These are phyloP conservation scores for Cossypha heuglini DNA, from an alignment of 2,797 vertebrate species.

Conservation along the genomic window DNA sequence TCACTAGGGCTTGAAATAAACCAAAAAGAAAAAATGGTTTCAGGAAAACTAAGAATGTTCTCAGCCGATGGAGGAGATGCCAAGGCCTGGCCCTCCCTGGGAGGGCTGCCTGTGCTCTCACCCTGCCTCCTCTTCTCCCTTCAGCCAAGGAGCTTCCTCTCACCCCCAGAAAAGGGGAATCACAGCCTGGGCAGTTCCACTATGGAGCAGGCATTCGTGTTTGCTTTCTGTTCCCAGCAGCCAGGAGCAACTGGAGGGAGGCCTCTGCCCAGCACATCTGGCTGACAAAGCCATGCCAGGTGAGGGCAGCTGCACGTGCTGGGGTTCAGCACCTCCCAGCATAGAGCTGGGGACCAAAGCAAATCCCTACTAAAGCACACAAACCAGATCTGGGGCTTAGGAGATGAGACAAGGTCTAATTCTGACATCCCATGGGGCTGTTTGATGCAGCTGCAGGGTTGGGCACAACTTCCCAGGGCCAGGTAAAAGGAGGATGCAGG, in stretches of 20 bases:
- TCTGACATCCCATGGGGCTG: neutral
- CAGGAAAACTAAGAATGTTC: neutral
- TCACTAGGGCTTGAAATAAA: slow-evolving; percentile 29
- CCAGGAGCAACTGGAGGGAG: neutral
- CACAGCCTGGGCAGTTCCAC: neutral
- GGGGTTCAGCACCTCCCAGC: neutral
- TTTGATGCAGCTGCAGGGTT: neutral
- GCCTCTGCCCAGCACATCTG: neutral
- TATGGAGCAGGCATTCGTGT: neutral
- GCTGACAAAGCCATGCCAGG: neutral
- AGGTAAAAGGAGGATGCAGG: neutral
- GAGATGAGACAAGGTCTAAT: neutral
- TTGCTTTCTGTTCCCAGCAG: neutral
- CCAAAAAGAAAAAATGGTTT: neutral
- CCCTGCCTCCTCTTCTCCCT: neutral
- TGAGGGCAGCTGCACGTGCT: neutral
- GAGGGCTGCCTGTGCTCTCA: neutral
- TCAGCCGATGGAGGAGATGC: neutral
- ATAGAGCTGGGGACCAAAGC: accelerated
- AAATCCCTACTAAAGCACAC: neutral
- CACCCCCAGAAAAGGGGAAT: neutral
- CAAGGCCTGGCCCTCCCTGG: neutral
- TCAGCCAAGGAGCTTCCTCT: slow-evolving; percentile 12
- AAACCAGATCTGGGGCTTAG: neutral
- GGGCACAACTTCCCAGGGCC: neutral